Evolutionary conservation across 1,140 invertebrate species (phyloP).

Genomic region (Cryptotermes secundus): DNA sequence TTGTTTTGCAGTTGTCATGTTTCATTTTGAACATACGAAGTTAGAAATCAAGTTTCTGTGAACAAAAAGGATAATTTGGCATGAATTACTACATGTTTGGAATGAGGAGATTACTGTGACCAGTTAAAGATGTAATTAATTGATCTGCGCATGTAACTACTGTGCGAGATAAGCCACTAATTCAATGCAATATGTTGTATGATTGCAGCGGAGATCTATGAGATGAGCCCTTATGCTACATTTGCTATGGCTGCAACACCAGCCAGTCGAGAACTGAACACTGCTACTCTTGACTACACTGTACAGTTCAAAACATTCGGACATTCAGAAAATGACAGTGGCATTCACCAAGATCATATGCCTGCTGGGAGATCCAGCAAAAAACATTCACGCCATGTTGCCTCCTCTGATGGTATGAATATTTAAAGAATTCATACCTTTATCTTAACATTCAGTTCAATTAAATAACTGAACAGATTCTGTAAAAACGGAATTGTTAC

Average conservation of each 20-base stretch:
- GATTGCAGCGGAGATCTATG: constrained; percentile 28
- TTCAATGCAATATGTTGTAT: background rate
- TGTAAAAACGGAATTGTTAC: too few species aligned
- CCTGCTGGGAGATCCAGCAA: background rate
- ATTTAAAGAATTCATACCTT: background rate
- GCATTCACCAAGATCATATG: constrained; percentile 9
- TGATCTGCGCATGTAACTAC: too few species aligned
- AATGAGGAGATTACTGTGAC: too few species aligned
- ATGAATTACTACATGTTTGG: too few species aligned
- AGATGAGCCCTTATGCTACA: constrained; percentile 35
- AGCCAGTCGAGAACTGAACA: background rate
- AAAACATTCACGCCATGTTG: constrained; percentile 15
- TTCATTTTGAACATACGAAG: too few species aligned
- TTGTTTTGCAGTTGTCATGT: too few species aligned
- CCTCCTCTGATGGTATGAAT: constrained; percentile 47
- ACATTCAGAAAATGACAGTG: constrained; percentile 30
- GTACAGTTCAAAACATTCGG: constrained; percentile 35
- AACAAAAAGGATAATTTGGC: too few species aligned
- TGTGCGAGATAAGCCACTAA: too few species aligned
- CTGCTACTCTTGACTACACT: constrained; percentile 32
- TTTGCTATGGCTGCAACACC: constrained; percentile 22
- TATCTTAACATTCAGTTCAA: too few species aligned
- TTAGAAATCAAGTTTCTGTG: too few species aligned
- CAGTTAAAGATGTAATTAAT: too few species aligned
- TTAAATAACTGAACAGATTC: too few species aligned